Evolutionary conservation across 1,140 invertebrate genomes (phyloP), one percentile per base, ranked within the genome.

Genomic region (Megalopta genalis): DNA sequence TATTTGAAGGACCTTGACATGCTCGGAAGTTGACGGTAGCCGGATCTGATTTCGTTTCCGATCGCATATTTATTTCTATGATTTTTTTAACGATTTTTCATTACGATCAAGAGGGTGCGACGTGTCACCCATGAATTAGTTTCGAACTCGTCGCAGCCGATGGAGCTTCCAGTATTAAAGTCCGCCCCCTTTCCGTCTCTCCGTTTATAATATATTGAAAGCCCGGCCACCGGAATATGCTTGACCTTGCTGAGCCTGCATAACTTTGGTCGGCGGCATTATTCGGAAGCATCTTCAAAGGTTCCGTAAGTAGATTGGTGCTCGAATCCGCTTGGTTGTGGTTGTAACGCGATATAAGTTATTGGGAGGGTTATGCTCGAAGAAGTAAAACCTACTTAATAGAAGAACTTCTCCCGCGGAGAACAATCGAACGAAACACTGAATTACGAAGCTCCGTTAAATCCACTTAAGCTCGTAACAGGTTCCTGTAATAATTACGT

Each of bases 261-360:
- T 57, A 75, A 57, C 37, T 67, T 67, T 16, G 14, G 52, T 6
- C 52, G n/a, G 52, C 23, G 65, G 73, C 66, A 76, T 76, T 76
- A 52, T 76, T 76, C 21, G 16, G 25, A 46, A 68, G 64, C 54
- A 68, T 59, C 65, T 46, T 68, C 52, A 76, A 76, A 59, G 65
- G 64, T 76, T 59, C 59, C 65, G 23, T 59, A 67, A 76, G 65
- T 68, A 68, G 64, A 68, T 76, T 54, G 64, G 52, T 60, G 12
- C 25, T 76, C 32, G 52, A 67, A 59, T 42, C 37, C 18, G 23
- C 23, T 25, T 23, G 16, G 37, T 32, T 46, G 73, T 60, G 37
- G 49, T 57, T 32, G 63, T 42, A 67, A 75, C 12, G 64, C 12
- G 32, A 68, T 76, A 67, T 23, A 76, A 60, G 52, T 68, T 68